Evolutionary conservation across 2,888 invertebrate genomes (phyloP), one percentile per base, ranked within the genome.

Genomic region (Junonia oenone): DNA sequence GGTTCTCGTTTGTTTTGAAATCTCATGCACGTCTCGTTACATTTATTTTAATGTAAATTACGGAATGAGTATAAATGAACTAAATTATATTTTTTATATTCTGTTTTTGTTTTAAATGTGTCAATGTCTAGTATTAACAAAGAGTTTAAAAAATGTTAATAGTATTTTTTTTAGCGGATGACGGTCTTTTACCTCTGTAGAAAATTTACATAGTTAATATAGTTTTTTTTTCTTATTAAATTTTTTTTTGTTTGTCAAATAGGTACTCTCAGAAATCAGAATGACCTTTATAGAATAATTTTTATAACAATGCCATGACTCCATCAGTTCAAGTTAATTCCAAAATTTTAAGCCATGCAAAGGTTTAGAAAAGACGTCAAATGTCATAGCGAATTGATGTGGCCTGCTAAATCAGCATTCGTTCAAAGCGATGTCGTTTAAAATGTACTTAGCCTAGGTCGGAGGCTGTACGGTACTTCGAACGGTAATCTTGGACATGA

Each of bases 391-490:
- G n/a, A 31, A 31, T 31, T 11, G n/a, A n/a, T 33, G 11, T 1
- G 11, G n/a, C 4, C 1, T n/a, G n/a, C 11, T 9, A 33, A 3
- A n/a, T 11, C n/a, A 29, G 11, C n/a, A 3, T 11, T 4, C 17
- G n/a, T 19, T 40, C 5, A 1, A 1, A n/a, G 17, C 38, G 38
- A 40, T n/a, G 17, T 40, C 38, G 11, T 40, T 38, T 40, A 17
- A 40, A 43, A 43, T 13, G 43, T 22, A 26, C 26, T 43, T 26
- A 43, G 22, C 26, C 35, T 47, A 22, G 35, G 48, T 95, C 91
- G 96, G 47, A 40, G 96, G 95, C 96, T 97, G 98, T 97, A 98
- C 96, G 96, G 93, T 94, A 97, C 96, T 94, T 19, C 5, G 11
- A 48, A 56, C 56, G 56, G 56, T 47, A 56, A 48, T 43, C 47